Conservation (phyloP, 2,888 invertebrate genomes). For the Protula sp. region DNA sequence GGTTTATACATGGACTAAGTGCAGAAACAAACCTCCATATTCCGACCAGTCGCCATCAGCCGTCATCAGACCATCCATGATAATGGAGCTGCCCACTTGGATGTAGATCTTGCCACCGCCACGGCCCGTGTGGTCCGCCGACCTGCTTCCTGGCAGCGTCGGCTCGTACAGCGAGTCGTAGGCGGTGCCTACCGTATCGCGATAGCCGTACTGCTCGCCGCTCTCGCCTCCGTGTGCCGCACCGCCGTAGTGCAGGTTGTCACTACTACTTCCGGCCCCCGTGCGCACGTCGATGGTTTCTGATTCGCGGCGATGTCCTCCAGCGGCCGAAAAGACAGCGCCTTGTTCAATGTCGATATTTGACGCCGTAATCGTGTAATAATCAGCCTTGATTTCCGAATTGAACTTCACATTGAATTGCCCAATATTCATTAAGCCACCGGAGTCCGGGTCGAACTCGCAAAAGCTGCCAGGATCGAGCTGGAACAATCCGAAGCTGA, state of each 20-base stretch:
- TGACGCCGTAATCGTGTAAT: constrained; percentile 28
- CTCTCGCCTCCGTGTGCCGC: constrained; percentile 33
- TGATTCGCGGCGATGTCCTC: constrained; percentile 23
- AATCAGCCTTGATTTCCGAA: constrained; percentile 29
- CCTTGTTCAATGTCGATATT: constrained; percentile 30
- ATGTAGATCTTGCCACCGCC: constrained; percentile 33
- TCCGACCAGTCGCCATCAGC: constrained; percentile 24
- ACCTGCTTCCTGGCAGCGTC: constrained; percentile 26
- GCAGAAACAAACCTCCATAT: not conserved
- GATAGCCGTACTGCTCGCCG: constrained; percentile 17
- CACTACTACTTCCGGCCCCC: not conserved
- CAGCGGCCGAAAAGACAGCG: constrained; percentile 28
- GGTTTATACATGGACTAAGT: too few relatives aligned
- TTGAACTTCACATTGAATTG: constrained; percentile 29
- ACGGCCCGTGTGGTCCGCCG: constrained; percentile 24
- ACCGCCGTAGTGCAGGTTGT: constrained; percentile 19
- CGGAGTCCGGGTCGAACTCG: constrained; percentile 30
- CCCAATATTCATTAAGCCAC: constrained; percentile 30
- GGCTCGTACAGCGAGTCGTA: constrained; percentile 36
- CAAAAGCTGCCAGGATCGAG: constrained; percentile 32
- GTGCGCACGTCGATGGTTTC: constrained; percentile 22
- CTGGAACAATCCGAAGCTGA: constrained; percentile 32
- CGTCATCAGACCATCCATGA: constrained; percentile 33
- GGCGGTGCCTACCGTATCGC: constrained; percentile 15
- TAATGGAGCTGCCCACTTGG: constrained; percentile 25